Evolutionary conservation across 2,797 vertebrate genomes (phyloP).

Genomic region (Sebastes umbrosus): DNA sequence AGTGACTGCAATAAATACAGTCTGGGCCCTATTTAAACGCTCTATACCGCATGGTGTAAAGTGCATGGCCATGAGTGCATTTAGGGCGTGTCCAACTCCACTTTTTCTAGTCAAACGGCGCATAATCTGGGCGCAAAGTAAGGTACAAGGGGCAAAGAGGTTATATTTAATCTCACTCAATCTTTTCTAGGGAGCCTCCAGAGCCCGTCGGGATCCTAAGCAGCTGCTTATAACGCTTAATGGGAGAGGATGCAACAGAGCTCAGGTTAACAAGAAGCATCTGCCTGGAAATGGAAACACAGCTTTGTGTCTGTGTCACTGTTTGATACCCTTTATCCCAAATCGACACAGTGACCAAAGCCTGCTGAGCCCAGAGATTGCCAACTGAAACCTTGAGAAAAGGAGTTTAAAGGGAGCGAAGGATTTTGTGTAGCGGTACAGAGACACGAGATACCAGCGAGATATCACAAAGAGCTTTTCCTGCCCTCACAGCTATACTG

Average conservation of each 20-base stretch:
- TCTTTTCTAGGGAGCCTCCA: neutral
- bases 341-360: conserved; percentile 37
- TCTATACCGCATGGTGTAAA: too few species aligned
- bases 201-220: neutral
- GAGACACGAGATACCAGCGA: conserved; percentile 21
- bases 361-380: conserved; percentile 15
- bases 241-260: neutral
- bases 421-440: conserved; percentile 32
- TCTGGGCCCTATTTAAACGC: neutral
- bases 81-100: too few species aligned
- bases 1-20: neutral
- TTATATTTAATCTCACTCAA: too few species aligned
- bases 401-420: conserved; percentile 15
- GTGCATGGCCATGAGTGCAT: too few species aligned
- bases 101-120: too few species aligned
- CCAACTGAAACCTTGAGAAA: conserved; percentile 21
- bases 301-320: conserved; percentile 1
- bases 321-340: conserved; percentile 25
- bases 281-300: conserved; percentile 9
- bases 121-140: neutral
- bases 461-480: conserved; percentile 20
- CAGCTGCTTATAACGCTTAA: neutral
- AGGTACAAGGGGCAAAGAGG: too few species aligned
- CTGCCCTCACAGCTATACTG: neutral
- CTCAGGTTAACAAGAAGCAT: conserved; percentile 15